Evolutionary conservation across 2,113 vertebrate genomes (phyloP), one percentile per base, ranked within the genome.

Genomic region (Plecotus auritus): DNA sequence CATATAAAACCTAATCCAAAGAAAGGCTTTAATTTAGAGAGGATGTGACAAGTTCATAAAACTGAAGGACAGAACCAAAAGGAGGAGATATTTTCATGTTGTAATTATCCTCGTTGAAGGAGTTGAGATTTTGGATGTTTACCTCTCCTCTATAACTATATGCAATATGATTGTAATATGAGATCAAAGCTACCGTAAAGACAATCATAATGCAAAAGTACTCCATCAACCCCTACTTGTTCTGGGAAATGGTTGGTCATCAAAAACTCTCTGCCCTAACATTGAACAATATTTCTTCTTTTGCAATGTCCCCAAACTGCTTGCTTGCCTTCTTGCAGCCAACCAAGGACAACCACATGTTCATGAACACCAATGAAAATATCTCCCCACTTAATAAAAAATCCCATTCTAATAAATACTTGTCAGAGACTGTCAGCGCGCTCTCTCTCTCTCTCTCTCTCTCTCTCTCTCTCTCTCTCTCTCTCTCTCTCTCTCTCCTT

Each of bases 1-100:
- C 17, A 74, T 37, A 66, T 59, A 40, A 83, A 88, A 95, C 40
- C 22, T 54, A 70, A 87, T 56, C 45, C 23, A 88, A 90, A 82
- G 14, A 14, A 88, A 93, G 45, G 85, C n/a, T 85, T 85, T 76
- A 73, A 90, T 93, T 95, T 95, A 82, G n/a, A 90, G 6, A 85
- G 59, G 47, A 82, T 90, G 9, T 69, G 51, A 47, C 7, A 81
- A 54, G 51, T 67, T 84, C 30, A 49, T 92, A 35, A 94, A 40
- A 81, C 61, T 12, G 23, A 87, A 54, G 11, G 32, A 28, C 23
- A 67, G 35, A 66, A 23, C 22, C 51, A 20, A 69, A 85, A 69
- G 28, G 47, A 73, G 9, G 1, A 85, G 18, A 69, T 17, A 32
- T 35, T 4, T 45, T 1, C 37, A 5, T 54, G 22, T 92, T 91